Evolutionary conservation across 2,888 invertebrate genomes (phyloP), one percentile per base, ranked within the genome.

Genomic region (Microctonus brassicae): DNA sequence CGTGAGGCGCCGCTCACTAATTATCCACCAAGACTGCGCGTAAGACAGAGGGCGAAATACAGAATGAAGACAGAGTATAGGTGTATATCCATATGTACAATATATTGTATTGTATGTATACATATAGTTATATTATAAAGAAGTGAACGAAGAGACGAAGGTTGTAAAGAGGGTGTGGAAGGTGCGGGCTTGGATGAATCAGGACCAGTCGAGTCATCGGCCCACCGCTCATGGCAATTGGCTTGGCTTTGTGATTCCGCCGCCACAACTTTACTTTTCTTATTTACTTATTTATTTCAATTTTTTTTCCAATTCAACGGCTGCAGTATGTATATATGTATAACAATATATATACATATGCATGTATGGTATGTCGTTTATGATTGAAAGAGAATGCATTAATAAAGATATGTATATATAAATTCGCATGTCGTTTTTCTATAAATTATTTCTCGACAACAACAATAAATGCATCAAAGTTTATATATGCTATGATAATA

Each of bases 361-460:
- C n/a, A n/a, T n/a, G n/a, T n/a, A n/a, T n/a, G n/a, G n/a, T n/a
- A 84, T 86, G 85, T 87, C 84, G 83, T 80, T 85, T 13, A 84
- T 86, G 84, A 87, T 87, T 85, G 86, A 84, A 86, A 85, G 85
- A 85, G 2, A n/a, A 82, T 81, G 78, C 80, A 80, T 82, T 84
- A 85, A n/a, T n/a, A n/a, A n/a, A n/a, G n/a, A 85, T 85, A 84
- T 83, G n/a, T n/a, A n/a, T 81, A 81, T 74, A n/a, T 47, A 20
- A 47, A 47, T 70, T 74, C n/a, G n/a, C 75, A 77, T 77, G 79
- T 75, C 77, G 77, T 62, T 67, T 42, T 47, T 11, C n/a, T 36
- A 34, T 64, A 17, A 5, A 24, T 58, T 42, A 58, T 42, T n/a
- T n/a, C n/a, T n/a, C n/a, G 4, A 5, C 7, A 20, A 47, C 47